Evolutionary conservation across 2,888 invertebrate genomes (phyloP), one percentile per base, ranked within the genome.

Genomic region (Clunio marinus): DNA sequence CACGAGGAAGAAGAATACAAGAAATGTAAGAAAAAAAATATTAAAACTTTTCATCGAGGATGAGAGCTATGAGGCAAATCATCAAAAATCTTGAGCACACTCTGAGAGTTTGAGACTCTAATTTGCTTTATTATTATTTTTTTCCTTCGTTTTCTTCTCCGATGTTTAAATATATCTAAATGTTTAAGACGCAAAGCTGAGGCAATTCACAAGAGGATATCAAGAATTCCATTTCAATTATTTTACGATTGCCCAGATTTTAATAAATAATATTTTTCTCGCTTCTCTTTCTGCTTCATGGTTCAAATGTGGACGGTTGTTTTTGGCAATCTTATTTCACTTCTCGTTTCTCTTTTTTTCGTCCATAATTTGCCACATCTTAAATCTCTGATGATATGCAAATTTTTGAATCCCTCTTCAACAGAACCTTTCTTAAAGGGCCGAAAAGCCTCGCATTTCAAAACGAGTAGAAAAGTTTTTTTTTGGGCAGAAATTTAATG

Each of bases 331-430:
- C 15, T 45, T 4, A 45, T 13, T 45, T 27, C 57, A 13, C 4
- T 45, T 24, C 51, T 51, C 51, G 5, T 3, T 41, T 41, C 41
- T 10, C 15, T 41, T 15, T 13, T 17, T 22, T 51, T 17, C 51
- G 13, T 15, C 15, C 51, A 7, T 20, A 51, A 65, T 45, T 65
- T 45, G 63, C 46, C 63, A 65, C 63, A 66, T 66, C 66, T 55
- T 66, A 66, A 55, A 55, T 66, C 66, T 66, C 66, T 22, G 55
- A 51, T 35, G 66, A 66, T 66, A 66, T 66, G 66, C 66, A 66
- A 66, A 66, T 66, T 55, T 27, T 25, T 10, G 10, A 35, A 22
- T 32, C 28, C 51, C 55, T 66, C 55, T 66, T 41, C n/a, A n/a
- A n/a, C n/a, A n/a, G n/a, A n/a, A n/a, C n/a, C n/a, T n/a, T n/a